Conservation (phyloP, 1,140 invertebrate genomes). For the Amyelois transitella region DNA sequence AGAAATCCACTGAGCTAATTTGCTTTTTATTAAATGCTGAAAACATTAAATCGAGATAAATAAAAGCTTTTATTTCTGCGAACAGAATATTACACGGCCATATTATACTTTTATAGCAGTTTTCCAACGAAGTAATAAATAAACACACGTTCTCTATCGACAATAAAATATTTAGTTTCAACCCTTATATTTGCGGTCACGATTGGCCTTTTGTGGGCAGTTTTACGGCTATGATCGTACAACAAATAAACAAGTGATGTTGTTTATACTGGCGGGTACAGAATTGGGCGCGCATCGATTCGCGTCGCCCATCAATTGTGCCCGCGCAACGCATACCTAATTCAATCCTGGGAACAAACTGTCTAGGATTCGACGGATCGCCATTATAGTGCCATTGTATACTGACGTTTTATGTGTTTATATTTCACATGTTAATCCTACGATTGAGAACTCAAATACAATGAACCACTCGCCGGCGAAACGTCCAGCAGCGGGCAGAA, state of each 20-base stretch:
- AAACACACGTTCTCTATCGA: background rate
- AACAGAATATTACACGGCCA: too few species aligned
- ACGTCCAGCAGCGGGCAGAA: background rate
- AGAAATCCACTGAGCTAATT: too few species aligned
- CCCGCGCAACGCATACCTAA: background rate
- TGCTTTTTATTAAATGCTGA: too few species aligned
- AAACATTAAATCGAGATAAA: too few species aligned
- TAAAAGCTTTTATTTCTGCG: too few species aligned
- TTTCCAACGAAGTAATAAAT: background rate
- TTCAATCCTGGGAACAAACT: background rate
- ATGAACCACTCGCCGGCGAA: background rate
- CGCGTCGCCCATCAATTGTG: conserved; percentile 13
- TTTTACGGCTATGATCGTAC: background rate
- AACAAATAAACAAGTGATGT: conserved; percentile 3
- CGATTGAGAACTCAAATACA: background rate
- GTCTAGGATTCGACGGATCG: background rate
- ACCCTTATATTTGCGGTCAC: background rate
- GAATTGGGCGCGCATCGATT: conserved; percentile 18
- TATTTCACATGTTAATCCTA: background rate
- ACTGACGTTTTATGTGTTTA: background rate
- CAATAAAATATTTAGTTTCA: background rate
- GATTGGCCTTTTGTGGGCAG: background rate
- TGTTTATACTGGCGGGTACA: conserved; percentile 12
- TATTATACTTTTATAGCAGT: too few species aligned
- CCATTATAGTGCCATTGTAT: background rate